These are phyloP conservation scores for Hemaris fuciformis DNA, from an alignment of 2,888 invertebrate species.

Conservation along the genomic window DNA sequence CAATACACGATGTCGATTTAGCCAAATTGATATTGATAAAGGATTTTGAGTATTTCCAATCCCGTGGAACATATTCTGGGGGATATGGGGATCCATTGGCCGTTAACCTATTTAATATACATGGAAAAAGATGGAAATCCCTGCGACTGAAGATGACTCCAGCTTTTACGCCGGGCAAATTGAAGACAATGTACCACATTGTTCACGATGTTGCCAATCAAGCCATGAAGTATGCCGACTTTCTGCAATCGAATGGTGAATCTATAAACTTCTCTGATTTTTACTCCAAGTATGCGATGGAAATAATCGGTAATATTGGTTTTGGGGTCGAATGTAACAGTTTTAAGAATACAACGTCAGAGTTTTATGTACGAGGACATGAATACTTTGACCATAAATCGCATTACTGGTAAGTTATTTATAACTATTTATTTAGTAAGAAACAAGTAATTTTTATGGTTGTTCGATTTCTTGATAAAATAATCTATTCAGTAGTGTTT, in stretches of 20 bases:
- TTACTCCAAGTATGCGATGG: constrained; percentile 82
- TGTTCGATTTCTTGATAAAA: not conserved
- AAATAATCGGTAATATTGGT: constrained; percentile 83
- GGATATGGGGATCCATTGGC: constrained; percentile 83
- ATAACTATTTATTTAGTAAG: not conserved
- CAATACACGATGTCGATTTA: constrained; percentile 83
- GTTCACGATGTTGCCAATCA: constrained; percentile 80
- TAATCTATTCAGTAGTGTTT: not conserved
- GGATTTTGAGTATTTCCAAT: constrained; percentile 84
- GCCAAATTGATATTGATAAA: constrained; percentile 82
- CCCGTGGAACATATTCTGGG: constrained; percentile 83
- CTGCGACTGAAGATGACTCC: constrained; percentile 84
- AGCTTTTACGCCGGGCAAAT: constrained; percentile 84
- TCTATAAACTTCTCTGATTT: constrained; percentile 79
- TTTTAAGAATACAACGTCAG: constrained; percentile 76
- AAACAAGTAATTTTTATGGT: not conserved
- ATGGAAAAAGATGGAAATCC: constrained; percentile 83
- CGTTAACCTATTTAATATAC: constrained; percentile 81
- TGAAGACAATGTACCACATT: constrained; percentile 84
- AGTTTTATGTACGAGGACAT: constrained; percentile 73
- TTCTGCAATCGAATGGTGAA: constrained; percentile 44
- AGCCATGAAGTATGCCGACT: constrained; percentile 66
- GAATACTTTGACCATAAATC: constrained; percentile 68
- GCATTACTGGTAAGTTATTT: constrained; percentile 60
- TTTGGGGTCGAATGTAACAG: constrained; percentile 84